Conservation (phyloP, 2,113 vertebrate genomes). For the Tyto alba region DNA sequence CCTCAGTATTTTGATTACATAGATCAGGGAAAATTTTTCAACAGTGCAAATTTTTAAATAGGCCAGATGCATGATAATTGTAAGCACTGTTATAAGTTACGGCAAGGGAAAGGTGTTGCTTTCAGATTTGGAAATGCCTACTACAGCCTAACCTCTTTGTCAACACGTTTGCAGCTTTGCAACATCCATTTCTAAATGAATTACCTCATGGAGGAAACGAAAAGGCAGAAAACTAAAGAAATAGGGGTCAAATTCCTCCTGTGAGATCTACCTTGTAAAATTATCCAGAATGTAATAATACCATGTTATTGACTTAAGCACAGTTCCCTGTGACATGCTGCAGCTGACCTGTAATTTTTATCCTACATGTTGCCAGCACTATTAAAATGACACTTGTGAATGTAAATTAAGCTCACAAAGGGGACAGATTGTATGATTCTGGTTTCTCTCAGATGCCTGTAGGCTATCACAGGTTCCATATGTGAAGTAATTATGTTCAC, state of each 20-base stretch:
- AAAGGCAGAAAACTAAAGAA: constrained; percentile 66
- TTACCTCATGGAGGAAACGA: constrained; percentile 53
- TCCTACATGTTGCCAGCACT: constrained; percentile 75
- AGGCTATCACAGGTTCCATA: constrained; percentile 86
- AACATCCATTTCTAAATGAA: constrained; percentile 69
- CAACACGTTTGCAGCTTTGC: constrained; percentile 18
- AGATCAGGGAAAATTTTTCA: neutral
- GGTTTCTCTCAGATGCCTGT: constrained; percentile 80
- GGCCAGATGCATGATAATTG: neutral
- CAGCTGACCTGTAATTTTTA: constrained; percentile 81
- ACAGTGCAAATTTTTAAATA: neutral
- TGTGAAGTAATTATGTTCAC: constrained; percentile 87
- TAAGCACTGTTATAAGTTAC: neutral
- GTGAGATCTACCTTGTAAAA: constrained; percentile 75
- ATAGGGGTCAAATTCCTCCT: constrained; percentile 71
- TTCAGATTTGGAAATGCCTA: constrained; percentile 55
- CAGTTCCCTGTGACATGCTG: constrained; percentile 71
- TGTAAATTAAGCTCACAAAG: constrained; percentile 81
- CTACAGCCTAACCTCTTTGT: constrained; percentile 38
- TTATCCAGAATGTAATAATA: constrained; percentile 76
- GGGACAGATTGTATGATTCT: constrained; percentile 83
- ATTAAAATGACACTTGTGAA: constrained; percentile 82
- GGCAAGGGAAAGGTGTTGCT: constrained; percentile 10
- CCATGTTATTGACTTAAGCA: constrained; percentile 78
- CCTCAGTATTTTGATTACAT: neutral